Conservation (phyloP, 92 coral and sea anemone species). For the Palythoa heliodiscus region DNA sequence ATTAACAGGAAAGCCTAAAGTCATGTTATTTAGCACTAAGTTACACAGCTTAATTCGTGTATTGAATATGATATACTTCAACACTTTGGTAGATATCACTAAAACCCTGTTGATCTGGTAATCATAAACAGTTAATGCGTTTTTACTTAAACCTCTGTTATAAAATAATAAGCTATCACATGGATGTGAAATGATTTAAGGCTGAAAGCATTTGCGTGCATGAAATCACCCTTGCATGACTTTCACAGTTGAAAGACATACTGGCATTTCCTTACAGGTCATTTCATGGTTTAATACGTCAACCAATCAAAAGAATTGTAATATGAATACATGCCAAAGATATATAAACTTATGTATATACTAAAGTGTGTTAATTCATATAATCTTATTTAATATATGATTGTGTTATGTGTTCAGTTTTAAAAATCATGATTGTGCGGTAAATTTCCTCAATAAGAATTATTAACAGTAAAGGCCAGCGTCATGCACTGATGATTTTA, state of each 20-base stretch:
- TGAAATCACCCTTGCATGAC: not conserved
- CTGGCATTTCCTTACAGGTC: not conserved
- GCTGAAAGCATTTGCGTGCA: not conserved
- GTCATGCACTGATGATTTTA: not conserved
- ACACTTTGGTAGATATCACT: not conserved
- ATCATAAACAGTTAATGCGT: not conserved
- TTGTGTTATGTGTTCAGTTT: not conserved
- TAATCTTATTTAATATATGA: not conserved
- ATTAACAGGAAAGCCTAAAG: not conserved
- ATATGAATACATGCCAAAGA: not conserved
- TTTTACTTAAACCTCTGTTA: not conserved
- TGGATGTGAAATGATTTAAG: not conserved
- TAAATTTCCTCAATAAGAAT: not conserved
- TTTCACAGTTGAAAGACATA: not conserved
- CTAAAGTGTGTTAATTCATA: not conserved
- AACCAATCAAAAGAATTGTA: constrained; percentile 18
- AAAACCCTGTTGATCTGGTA: not conserved
- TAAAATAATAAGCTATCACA: not conserved
- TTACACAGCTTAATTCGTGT: not conserved
- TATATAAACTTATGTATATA: not conserved
- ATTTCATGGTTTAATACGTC: constrained; percentile 12
- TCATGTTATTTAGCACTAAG: not conserved
- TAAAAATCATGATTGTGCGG: not conserved
- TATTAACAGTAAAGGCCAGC: not conserved
- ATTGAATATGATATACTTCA: not conserved